Conservation (phyloP, 1,140 invertebrate species). For the Rhizoglyphus robini region DNA sequence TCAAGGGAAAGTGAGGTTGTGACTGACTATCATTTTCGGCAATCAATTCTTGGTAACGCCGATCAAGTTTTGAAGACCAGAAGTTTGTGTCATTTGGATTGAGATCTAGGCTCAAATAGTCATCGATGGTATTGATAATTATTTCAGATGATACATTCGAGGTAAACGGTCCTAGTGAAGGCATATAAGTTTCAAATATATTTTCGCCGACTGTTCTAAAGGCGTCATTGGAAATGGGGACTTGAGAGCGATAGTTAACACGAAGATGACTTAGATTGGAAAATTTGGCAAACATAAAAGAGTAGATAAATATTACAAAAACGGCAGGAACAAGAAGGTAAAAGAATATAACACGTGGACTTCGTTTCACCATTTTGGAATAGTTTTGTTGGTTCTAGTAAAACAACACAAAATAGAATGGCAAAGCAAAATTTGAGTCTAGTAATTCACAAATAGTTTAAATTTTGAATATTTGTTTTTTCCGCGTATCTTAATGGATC, state of each 20-base stretch:
- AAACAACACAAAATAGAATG: too few species aligned
- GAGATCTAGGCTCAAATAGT: not conserved
- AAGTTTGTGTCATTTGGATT: not conserved
- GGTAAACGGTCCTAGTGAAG: too few species aligned
- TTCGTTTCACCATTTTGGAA: not conserved
- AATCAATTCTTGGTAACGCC: not conserved
- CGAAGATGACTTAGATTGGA: not conserved
- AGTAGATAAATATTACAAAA: not conserved
- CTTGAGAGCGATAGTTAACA: not conserved
- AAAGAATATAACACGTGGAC: constrained; percentile 4
- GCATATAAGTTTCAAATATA: not conserved
- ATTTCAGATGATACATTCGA: too few species aligned
- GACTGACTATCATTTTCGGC: too few species aligned
- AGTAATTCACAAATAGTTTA: too few species aligned
- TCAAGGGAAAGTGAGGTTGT: too few species aligned
- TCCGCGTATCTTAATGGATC: too few species aligned
- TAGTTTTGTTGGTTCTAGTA: too few species aligned
- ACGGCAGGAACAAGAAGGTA: constrained; percentile 11
- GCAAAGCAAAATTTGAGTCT: not conserved
- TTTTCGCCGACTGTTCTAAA: not conserved
- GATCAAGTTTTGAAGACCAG: not conserved
- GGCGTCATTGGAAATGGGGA: not conserved
- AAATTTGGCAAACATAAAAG: constrained; percentile 9
- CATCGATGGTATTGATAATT: not conserved
- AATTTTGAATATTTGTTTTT: not conserved